Evolutionary conservation across 2,888 invertebrate species (phyloP).

Genomic region (Nomada ferruginata): DNA sequence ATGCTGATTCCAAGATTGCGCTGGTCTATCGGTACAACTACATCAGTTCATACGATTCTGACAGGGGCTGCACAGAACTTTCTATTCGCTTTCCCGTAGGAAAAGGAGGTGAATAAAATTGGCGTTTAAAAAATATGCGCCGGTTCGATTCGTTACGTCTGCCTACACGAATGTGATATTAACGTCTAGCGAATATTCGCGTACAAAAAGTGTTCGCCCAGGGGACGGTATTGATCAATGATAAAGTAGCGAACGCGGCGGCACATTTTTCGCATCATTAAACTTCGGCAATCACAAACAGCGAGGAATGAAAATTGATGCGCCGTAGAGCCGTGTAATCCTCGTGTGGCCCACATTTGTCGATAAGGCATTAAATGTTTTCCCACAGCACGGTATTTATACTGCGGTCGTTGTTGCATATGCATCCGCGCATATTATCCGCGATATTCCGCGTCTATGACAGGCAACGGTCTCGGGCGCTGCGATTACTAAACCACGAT

Average conservation of each 20-base stretch:
- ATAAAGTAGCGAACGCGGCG: not conserved
- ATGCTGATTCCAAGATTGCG: slow-evolving; percentile 17
- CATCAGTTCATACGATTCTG: not conserved
- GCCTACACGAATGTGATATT: too few relatives aligned
- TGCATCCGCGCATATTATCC: slow-evolving; percentile 32
- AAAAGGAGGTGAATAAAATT: too few relatives aligned
- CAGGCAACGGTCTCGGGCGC: slow-evolving; percentile 28
- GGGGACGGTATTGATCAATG: not conserved
- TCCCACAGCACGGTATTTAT: slow-evolving; percentile 41
- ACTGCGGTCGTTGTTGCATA: slow-evolving; percentile 36
- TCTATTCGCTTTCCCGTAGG: not conserved
- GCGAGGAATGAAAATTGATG: slow-evolving; percentile 1
- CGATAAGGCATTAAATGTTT: slow-evolving; percentile 53
- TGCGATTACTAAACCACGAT: slow-evolving; percentile 33
- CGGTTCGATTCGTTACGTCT: too few relatives aligned
- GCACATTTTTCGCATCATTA: slow-evolving; percentile 15
- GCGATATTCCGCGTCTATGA: slow-evolving; percentile 36
- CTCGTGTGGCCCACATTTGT: slow-evolving; percentile 32
- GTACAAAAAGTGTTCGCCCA: too few relatives aligned
- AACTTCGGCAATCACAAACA: slow-evolving; percentile 3
- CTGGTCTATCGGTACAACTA: not conserved
- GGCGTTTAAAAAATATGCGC: too few relatives aligned
- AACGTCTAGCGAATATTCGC: not conserved
- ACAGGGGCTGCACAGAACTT: not conserved
- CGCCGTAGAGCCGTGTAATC: slow-evolving; percentile 26